Conservation (phyloP, 2,797 vertebrate species). For the Ctenopoma kingsleyae region DNA sequence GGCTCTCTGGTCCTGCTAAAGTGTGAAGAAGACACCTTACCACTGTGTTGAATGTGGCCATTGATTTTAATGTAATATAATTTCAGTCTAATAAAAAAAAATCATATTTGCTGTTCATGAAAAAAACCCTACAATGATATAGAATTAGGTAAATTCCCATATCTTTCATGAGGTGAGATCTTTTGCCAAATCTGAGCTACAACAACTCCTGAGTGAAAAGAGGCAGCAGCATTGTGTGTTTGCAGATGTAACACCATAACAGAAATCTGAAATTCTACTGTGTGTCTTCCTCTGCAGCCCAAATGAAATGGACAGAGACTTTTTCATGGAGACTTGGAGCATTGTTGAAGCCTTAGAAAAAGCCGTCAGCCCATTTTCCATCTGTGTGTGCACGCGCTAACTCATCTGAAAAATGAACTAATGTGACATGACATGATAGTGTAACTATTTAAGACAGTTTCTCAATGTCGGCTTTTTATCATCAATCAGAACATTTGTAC, state of each 20-base stretch:
- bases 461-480: conserved; percentile 61
- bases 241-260: conserved; percentile 67
- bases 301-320: conserved; percentile 33
- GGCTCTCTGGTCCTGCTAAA: conserved; percentile 62
- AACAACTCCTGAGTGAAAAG: conserved; percentile 84
- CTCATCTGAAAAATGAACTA: conserved; percentile 65
- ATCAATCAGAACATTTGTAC: conserved; percentile 74
- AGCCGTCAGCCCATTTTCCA: conserved; percentile 36
- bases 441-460: conserved; percentile 68
- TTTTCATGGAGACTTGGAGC: conserved; percentile 21
- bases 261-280: conserved; percentile 22
- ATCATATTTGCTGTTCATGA: conserved; percentile 74
- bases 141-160: neutral
- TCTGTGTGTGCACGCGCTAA: conserved; percentile 34
- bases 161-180: conserved; percentile 80
- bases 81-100: conserved; percentile 39
- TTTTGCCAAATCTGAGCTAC: conserved; percentile 85
- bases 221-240: conserved; percentile 52
- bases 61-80: conserved; percentile 45
- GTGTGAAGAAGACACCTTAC: conserved; percentile 51
- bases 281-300: conserved; percentile 14
- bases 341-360: conserved; percentile 36
- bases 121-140: conserved; percentile 60
- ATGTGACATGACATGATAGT: conserved; percentile 67
- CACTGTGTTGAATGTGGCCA: conserved; percentile 27